Percentiles rank a stretch among this genome's conserved stretches.
Evolutionary conservation across 2,113 vertebrate species (phyloP).

Genomic region (Serinus canaria): DNA sequence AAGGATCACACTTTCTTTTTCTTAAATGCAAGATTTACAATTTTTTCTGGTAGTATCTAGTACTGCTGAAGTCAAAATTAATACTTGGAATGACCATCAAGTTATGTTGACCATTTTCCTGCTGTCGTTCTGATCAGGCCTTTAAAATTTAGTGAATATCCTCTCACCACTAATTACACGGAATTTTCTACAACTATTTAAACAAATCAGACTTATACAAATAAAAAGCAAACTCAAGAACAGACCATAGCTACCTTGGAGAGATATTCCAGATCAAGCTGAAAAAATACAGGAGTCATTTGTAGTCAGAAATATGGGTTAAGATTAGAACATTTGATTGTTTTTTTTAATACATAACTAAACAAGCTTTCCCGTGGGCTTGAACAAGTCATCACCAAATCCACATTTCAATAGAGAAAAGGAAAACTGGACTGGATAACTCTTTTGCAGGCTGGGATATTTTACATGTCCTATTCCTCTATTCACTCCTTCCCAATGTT

Average conservation of each 20-base stretch:
- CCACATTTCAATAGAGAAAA: background rate
- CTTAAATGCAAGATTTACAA: background rate
- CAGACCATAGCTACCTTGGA: background rate
- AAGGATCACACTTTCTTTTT: background rate
- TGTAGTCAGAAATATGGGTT: background rate
- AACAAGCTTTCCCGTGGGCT: background rate
- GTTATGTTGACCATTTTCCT: background rate
- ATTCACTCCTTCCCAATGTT: background rate
- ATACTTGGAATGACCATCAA: background rate
- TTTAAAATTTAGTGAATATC: background rate
- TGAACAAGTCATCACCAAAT: constrained; percentile 15
- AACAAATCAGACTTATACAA: background rate
- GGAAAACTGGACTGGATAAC: background rate
- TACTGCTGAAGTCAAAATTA: background rate
- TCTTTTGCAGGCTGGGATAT: background rate
- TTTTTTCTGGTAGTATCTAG: background rate
- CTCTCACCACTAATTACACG: background rate
- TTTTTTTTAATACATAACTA: background rate
- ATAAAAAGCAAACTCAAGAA: background rate
- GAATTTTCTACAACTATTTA: background rate
- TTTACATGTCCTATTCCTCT: constrained; percentile 24
- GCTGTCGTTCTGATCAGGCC: background rate
- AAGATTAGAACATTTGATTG: background rate
- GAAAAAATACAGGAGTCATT: background rate
- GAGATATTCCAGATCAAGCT: background rate